These are phyloP conservation scores for Tupaia chinensis DNA, from an alignment of 2,113 vertebrate genomes.

Conservation along the genomic window DNA sequence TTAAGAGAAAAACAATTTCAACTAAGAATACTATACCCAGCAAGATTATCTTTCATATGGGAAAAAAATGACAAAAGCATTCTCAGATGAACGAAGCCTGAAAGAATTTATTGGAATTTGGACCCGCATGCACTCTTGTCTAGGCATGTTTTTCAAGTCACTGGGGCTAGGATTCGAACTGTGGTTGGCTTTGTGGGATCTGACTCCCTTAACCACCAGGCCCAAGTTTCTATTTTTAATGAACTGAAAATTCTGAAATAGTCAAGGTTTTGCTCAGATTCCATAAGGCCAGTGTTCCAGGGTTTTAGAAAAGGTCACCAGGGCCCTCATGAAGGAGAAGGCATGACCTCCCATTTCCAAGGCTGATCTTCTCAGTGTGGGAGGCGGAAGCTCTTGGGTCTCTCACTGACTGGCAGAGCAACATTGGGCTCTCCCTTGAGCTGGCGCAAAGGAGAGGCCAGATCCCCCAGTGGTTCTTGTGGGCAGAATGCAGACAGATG, in stretches of 20 bases:
- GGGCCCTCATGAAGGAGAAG: neutral
- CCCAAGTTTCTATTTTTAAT: neutral
- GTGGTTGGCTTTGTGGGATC: no score
- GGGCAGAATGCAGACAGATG: slow-evolving; percentile 70
- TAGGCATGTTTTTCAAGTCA: no score
- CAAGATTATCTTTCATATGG: no score
- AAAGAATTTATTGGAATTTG: no score
- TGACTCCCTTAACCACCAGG: no score
- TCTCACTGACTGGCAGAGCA: slow-evolving; percentile 58
- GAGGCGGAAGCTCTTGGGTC: slow-evolving; percentile 49
- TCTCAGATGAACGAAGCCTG: no score
- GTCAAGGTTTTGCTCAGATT: neutral
- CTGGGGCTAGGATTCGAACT: no score
- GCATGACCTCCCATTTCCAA: neutral
- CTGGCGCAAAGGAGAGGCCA: slow-evolving; percentile 13
- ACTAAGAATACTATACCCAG: no score
- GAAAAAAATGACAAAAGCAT: no score
- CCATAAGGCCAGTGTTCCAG: neutral
- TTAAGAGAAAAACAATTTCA: no score
- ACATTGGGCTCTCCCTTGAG: slow-evolving; percentile 40
- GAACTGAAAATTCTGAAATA: neutral
- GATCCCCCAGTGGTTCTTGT: slow-evolving; percentile 37
- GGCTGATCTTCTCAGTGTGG: neutral
- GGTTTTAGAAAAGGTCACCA: accelerated
- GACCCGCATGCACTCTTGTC: no score